Conservation (phyloP, 2,113 vertebrate genomes). For the Butastur rufipennis region DNA sequence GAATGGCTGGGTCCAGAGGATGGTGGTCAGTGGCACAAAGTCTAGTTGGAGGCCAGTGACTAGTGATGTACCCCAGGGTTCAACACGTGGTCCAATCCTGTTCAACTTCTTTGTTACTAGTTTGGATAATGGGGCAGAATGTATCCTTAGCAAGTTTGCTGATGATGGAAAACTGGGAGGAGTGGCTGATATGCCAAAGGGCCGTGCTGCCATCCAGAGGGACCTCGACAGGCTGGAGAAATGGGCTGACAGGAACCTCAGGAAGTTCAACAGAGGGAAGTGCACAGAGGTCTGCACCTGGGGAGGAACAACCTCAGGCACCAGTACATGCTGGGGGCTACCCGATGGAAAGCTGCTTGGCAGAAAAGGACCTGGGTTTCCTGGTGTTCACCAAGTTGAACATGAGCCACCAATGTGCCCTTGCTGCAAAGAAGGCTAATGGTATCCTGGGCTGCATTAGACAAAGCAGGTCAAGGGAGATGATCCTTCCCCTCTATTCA, state of each 20-base stretch:
- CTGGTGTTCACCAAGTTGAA: background rate
- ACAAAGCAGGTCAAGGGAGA: background rate
- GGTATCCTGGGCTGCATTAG: background rate
- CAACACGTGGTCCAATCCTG: background rate
- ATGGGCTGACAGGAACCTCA: background rate
- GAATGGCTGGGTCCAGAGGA: background rate
- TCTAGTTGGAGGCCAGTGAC: background rate
- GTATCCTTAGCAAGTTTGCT: background rate
- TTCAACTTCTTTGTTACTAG: background rate
- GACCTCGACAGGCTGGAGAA: background rate
- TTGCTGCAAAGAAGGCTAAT: background rate
- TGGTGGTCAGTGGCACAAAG: background rate
- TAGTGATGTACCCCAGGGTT: background rate
- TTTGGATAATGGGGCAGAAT: background rate
- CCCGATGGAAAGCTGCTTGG: background rate
- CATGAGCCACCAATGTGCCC: background rate
- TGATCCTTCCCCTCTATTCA: background rate
- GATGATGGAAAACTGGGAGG: background rate
- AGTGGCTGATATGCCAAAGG: background rate
- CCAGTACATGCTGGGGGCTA: background rate
- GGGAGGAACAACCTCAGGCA: background rate
- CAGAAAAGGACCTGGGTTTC: background rate
- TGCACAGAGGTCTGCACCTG: background rate
- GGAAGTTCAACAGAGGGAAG: background rate
- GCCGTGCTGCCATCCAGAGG: background rate